Conservation (phyloP, 2,797 vertebrate species). For the Cryptoprocta ferox region DNA sequence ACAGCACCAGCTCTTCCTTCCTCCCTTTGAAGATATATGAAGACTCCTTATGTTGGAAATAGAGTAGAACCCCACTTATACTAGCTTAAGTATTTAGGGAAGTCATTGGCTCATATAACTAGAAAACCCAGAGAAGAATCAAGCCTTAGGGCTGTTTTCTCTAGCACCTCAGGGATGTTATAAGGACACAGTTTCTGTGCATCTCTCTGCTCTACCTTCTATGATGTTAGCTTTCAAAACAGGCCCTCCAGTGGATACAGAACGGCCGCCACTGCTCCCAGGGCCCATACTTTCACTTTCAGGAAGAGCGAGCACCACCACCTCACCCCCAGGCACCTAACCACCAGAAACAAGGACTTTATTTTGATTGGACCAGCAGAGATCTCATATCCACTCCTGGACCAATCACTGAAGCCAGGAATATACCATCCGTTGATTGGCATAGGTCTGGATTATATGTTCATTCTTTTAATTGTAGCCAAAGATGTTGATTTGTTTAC, state of each 20-base stretch:
- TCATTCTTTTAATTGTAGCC: constrained; percentile 48
- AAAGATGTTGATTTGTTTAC: constrained; percentile 27
- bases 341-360: background rate
- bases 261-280: background rate
- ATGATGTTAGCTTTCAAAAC: constrained; percentile 29
- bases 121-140: background rate
- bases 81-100: constrained; percentile 26
- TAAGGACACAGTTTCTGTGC: constrained; percentile 22
- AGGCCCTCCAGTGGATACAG: background rate
- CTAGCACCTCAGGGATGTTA: background rate
- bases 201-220: background rate
- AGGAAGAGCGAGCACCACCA: background rate
- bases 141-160: background rate
- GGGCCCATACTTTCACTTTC: background rate
- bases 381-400: background rate
- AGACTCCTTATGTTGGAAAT: constrained; percentile 24
- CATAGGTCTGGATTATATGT: background rate
- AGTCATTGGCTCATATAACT: constrained; percentile 19
- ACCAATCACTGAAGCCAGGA: background rate
- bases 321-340: background rate
- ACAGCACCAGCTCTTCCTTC: constrained; percentile 20
- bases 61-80: background rate
- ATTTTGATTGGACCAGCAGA: constrained; percentile 36
- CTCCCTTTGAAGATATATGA: background rate
- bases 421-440: background rate